These are phyloP conservation scores for Uria lomvia DNA, from an alignment of 2,113 vertebrate species.

Conservation along the genomic window DNA sequence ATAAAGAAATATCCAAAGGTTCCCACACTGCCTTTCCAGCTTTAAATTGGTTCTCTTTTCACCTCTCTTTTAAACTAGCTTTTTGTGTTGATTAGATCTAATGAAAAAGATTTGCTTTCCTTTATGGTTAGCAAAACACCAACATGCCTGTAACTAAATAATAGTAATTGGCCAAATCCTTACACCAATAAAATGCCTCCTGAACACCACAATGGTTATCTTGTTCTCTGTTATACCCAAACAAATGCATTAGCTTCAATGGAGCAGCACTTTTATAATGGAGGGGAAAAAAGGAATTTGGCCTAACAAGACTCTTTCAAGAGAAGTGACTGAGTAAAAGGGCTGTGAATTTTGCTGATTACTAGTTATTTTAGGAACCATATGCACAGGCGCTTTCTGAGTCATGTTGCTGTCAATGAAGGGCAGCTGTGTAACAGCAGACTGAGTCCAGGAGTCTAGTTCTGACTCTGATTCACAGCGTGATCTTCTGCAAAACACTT, in stretches of 20 bases:
- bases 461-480: not conserved
- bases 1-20: not conserved
- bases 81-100: not conserved
- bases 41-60: not conserved
- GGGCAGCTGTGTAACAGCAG: conserved; percentile 48
- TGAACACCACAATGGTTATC: not conserved
- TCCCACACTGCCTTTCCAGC: not conserved
- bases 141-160: not conserved
- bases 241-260: conserved; percentile 18
- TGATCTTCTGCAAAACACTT: not conserved
- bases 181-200: not conserved
- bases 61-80: not conserved
- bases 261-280: not conserved
- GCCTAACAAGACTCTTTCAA: conserved; percentile 12
- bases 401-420: conserved; percentile 49
- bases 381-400: conserved; percentile 26
- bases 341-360: conserved; percentile 51
- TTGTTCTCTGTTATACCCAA: not conserved
- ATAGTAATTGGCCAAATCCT: not conserved
- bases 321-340: conserved; percentile 42
- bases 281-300: not conserved
- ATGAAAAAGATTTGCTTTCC: not conserved
- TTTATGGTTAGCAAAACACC: not conserved
- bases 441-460: not conserved
- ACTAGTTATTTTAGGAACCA: conserved; percentile 63